phyloP scores from a whole-genome alignment of 2,797 vertebrate species.

The Psittacula echo region DNA sequence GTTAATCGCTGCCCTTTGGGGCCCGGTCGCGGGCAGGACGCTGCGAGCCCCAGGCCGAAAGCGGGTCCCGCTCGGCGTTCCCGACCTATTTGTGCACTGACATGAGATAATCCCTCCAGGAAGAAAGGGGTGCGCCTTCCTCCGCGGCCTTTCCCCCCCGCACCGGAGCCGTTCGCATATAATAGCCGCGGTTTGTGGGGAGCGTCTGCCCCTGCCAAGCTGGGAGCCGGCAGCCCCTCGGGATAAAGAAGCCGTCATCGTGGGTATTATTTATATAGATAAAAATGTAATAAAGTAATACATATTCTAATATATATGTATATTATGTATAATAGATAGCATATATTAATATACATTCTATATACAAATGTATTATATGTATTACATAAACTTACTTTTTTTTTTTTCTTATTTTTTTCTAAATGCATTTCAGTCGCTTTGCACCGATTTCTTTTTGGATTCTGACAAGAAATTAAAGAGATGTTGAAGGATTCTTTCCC shows the following conservation, averaged over 20 bases:
- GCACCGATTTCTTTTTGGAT: neutral
- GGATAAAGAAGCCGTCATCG: neutral
- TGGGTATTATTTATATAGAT: neutral
- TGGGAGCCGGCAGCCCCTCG: neutral
- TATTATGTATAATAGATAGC: neutral
- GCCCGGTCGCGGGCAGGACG: neutral
- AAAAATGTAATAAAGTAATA: neutral
- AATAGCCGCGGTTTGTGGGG: neutral
- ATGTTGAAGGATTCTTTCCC: neutral
- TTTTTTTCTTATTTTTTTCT: too few relatives aligned
- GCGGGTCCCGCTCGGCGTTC: neutral
- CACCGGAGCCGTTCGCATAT: neutral
- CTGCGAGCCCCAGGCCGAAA: neutral
- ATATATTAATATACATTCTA: neutral
- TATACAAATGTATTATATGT: neutral
- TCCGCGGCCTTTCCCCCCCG: neutral
- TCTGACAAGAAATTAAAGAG: rapidly evolving
- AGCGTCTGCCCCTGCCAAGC: rapidly evolving
- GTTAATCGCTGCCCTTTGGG: neutral
- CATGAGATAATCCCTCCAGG: conserved; percentile 53
- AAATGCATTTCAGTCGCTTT: neutral
- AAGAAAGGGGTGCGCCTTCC: conserved; percentile 3
- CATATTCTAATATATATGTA: neutral
- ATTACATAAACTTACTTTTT: neutral
- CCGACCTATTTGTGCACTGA: conserved; percentile 77